These are phyloP conservation scores for Epiblema foenella DNA, from an alignment of 2,888 invertebrate species.

Conservation along the genomic window DNA sequence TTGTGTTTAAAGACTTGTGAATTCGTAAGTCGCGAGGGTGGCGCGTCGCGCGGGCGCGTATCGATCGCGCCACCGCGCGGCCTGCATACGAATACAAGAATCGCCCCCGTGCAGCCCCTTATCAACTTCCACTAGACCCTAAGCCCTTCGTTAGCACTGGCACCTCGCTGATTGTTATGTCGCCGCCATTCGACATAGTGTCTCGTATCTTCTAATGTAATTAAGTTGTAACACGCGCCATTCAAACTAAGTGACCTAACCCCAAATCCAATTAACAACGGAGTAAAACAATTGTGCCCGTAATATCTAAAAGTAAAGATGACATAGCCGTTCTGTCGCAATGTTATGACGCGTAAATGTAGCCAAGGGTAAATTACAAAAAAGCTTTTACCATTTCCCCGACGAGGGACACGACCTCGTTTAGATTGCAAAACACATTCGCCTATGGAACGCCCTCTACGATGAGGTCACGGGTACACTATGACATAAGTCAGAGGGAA, in stretches of 20 bases:
- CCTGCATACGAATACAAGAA: slow-evolving; percentile 83
- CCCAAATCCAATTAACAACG: slow-evolving; percentile 24
- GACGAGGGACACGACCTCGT: slow-evolving; percentile 66
- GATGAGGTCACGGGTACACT: slow-evolving; percentile 61
- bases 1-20: slow-evolving; percentile 31
- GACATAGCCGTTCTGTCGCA: slow-evolving; percentile 53
- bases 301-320: slow-evolving; percentile 51
- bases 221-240: slow-evolving; percentile 30
- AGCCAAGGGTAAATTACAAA: slow-evolving; percentile 62
- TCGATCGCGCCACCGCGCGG: slow-evolving; percentile 79
- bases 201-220: slow-evolving; percentile 37
- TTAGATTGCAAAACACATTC: slow-evolving; percentile 66
- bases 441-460: slow-evolving; percentile 55
- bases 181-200: slow-evolving; percentile 50
- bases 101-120: slow-evolving; percentile 77
- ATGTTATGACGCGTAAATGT: slow-evolving; percentile 58
- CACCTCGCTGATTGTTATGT: slow-evolving; percentile 69
- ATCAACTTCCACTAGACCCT: slow-evolving; percentile 73
- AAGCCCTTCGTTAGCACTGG: slow-evolving; percentile 70
- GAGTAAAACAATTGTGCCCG: slow-evolving; percentile 24
- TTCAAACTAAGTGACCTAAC: slow-evolving; percentile 26
- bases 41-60: slow-evolving; percentile 81
- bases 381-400: slow-evolving; percentile 66
- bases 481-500: slow-evolving; percentile 50
- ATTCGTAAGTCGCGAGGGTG: slow-evolving; percentile 68